These are phyloP conservation scores for Andrena fulva DNA, from an alignment of 2,888 invertebrate species.

Conservation along the genomic window DNA sequence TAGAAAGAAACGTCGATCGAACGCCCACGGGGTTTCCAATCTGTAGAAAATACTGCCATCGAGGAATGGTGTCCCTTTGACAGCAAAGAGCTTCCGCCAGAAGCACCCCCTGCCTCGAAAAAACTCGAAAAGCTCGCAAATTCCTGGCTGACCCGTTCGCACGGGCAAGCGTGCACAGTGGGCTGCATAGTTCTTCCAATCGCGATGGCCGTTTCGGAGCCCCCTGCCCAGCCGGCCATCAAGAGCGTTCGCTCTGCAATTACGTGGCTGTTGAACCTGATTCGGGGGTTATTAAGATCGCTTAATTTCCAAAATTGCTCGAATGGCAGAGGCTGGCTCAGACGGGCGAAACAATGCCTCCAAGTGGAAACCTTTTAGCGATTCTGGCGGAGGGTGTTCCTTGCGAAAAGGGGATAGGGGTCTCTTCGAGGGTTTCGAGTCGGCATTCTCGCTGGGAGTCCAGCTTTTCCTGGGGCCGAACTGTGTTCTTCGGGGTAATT, in stretches of 20 bases:
- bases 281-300: slow-evolving; percentile 2
- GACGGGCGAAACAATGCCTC: slow-evolving; percentile 4
- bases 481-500: background rate
- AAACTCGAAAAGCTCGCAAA: background rate
- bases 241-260: background rate
- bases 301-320: slow-evolving; percentile 27
- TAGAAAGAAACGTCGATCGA: no score
- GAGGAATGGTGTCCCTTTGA: no score
- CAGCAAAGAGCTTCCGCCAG: no score
- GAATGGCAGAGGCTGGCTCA: background rate
- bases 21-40: no score
- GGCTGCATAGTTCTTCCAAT: background rate
- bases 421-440: background rate
- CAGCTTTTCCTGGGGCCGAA: background rate
- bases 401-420: background rate
- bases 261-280: background rate
- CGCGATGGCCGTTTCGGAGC: background rate
- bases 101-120: background rate
- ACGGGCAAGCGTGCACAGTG: no score
- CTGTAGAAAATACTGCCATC: no score
- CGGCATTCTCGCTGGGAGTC: background rate
- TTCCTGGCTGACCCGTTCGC: background rate
- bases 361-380: slow-evolving; percentile 19
- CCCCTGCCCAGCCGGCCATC: background rate
- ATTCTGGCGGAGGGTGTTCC: no score